Evolutionary conservation across 1,140 invertebrate genomes (phyloP), one percentile per base, ranked within the genome.

Genomic region (Oreohelix idahoensis): DNA sequence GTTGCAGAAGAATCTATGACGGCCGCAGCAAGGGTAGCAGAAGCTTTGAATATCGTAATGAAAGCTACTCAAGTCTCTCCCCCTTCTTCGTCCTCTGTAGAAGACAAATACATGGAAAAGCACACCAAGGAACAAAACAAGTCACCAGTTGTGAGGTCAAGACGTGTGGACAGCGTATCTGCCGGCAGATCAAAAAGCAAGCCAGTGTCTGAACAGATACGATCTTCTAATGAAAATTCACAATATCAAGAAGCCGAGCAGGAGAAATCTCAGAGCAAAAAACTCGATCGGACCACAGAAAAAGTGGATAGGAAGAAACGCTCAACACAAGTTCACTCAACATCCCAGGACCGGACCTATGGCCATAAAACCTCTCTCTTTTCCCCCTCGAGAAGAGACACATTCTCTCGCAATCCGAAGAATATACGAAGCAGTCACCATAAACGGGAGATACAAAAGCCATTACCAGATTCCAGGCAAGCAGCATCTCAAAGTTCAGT

Each of bases 1-100:
- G 74, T 76, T 11, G 74, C 74, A 39, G 74, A 76, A 35, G 74
- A 76, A 23, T 76, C 74, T 29, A 35, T 76, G 39, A 29, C 74
- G 15, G 74, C 74, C 0, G 74, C 74, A 51, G 74, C 74, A 13
- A 51, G 29, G 20, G 74, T 76, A 17, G 45, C 74, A 0, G 38
- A 51, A n/a, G 74, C 45, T 49, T 35, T 76, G 49, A 49, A 11
- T 51, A 29, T 49, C 1, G 74, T 76, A 5, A 76, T 76, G 74
- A 51, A 32, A 49, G 74, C 74, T 20, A 51, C 10, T 39, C 36
- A 23, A 26, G 53, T 45, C 2, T 49, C 74, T 26, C 36, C 36
- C 1, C 13, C 42, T 8, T 73, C 71, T 8, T 42, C 71, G 4
- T 73, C 71, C 1, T 73, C 71, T 42, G 36, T 45, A n/a, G 71